Evolutionary conservation across 2,797 vertebrate genomes (phyloP), one percentile per base, ranked within the genome.

Genomic region (Tapera naevia): DNA sequence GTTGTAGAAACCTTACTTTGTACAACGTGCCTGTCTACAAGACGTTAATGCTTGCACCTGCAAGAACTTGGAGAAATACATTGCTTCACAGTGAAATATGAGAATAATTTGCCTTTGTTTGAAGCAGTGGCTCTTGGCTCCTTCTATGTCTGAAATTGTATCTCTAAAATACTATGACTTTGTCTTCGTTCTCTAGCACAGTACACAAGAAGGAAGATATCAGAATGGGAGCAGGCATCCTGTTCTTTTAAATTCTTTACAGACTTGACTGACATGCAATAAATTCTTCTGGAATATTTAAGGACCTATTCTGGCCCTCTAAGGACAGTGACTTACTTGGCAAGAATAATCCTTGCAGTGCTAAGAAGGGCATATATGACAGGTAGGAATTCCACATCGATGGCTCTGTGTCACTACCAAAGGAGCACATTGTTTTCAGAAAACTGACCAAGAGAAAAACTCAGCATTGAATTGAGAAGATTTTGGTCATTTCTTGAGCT

Each of bases 281-380:
- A 35, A 71, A 64, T 91, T 80, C 28, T 84, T 80, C 25, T 57
- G 71, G 64, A 71, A 76, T 92, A 51, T 85, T 82, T 82, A 43
- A 80, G 67, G 61, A 85, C 54, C 37, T 81, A 2, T 80, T 82
- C 78, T 88, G 58, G 45, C 53, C 48, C 78, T 89, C 23, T 32
- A 9, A 86, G 90, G 86, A 33, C 92, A 76, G 74, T 91, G 90
- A 85, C 66, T 95, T 90, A 94, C 74, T 56, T 95, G 61, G 53
- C 51, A 87, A 24, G 71, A 80, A 62, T 73, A 65, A 60, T 35
- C 28, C 9, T 57, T 56, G 48, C 90, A 45, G 50, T 27, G 51
- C 74, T 90, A 57, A 50, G 86, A 46, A 28, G 83, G 58, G 30
- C 43, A 4, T 17, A 75, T n/a, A 5, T 33, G 76, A 39, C 82